phyloP scores from a whole-genome alignment of 2,113 vertebrate genomes.

The Tylochromis polylepis region DNA sequence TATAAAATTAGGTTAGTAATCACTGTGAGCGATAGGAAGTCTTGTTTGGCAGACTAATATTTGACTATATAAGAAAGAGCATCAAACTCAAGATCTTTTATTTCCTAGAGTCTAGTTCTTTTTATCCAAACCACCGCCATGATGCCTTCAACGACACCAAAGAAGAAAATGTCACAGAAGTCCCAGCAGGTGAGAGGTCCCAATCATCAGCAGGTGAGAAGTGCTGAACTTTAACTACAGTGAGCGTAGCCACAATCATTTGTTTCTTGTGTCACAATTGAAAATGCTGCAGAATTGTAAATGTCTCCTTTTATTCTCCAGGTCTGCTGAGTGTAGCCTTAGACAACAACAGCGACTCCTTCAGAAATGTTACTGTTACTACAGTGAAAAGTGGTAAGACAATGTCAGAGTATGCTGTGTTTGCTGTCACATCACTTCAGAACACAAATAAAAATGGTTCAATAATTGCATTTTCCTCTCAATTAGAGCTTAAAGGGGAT shows the following conservation, averaged over 20 bases:
- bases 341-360: neutral
- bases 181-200: neutral
- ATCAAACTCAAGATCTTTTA: neutral
- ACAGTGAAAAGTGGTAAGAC: neutral
- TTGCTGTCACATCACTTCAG: neutral
- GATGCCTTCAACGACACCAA: neutral
- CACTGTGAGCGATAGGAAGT: neutral
- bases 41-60: neutral
- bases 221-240: neutral
- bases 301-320: neutral
- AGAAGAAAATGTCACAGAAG: neutral
- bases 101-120: neutral
- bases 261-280: neutral
- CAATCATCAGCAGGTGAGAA: constrained; percentile 1
- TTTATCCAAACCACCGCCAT: neutral
- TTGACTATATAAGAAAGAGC: neutral
- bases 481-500: neutral
- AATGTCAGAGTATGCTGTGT: neutral
- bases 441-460: neutral
- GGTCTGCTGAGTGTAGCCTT: neutral
- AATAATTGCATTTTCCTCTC: neutral
- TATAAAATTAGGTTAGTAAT: neutral
- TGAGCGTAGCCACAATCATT: neutral
- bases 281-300: neutral
- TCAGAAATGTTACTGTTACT: neutral